Conservation (phyloP, 2,888 invertebrate genomes). For the Amphipoea oculea region DNA sequence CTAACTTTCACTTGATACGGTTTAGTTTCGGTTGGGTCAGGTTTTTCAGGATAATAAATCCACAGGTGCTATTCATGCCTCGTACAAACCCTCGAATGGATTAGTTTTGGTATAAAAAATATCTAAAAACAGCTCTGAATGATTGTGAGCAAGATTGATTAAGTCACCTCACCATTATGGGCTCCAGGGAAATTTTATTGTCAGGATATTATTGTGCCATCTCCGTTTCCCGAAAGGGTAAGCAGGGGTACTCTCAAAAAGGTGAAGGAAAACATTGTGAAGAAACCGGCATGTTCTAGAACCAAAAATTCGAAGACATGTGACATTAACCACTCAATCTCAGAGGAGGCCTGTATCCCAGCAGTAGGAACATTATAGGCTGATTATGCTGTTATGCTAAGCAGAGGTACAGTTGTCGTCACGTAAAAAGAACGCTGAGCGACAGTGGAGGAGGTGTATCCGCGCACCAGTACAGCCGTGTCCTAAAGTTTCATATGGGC, state of each 20-base stretch:
- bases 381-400: too few relatives aligned
- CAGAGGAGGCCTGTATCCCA: too few relatives aligned
- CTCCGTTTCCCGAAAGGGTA: not conserved
- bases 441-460: too few relatives aligned
- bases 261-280: too few relatives aligned
- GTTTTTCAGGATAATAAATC: constrained; percentile 59
- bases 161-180: constrained; percentile 21
- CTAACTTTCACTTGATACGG: not conserved
- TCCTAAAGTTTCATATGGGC: too few relatives aligned
- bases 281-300: too few relatives aligned
- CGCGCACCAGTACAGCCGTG: too few relatives aligned
- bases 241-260: not conserved
- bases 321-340: too few relatives aligned
- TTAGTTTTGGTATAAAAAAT: constrained; percentile 60
- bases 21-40: not conserved
- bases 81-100: constrained; percentile 61
- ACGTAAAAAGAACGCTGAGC: too few relatives aligned
- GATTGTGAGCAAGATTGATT: constrained; percentile 59
- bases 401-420: too few relatives aligned
- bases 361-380: too few relatives aligned
- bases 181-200: constrained; percentile 24
- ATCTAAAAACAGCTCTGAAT: constrained; percentile 40
- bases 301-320: too few relatives aligned
- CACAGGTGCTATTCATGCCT: constrained; percentile 67
- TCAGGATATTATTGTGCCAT: not conserved